Evolutionary conservation across 1,140 invertebrate species (phyloP).

Genomic region (Microplitis mediator): DNA sequence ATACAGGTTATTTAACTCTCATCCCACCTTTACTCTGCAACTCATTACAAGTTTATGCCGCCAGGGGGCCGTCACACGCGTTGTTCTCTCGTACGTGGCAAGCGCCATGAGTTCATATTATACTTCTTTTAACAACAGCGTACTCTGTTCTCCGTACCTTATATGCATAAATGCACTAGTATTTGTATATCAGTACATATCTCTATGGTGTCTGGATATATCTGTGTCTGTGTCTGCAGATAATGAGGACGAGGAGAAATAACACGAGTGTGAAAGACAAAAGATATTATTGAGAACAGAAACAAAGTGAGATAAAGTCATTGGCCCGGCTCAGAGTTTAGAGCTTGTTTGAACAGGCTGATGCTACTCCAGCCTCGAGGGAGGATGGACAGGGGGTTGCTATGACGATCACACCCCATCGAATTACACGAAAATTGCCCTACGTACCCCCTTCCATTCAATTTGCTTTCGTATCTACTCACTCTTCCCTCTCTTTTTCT

Average conservation of each 20-base stretch:
- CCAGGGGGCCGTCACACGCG: not conserved
- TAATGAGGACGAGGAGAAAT: not conserved
- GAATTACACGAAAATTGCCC: slow-evolving; percentile 62
- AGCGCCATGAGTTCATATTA: no score
- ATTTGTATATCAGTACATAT: no score
- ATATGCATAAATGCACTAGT: no score
- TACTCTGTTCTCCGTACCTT: no score
- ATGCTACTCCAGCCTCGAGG: slow-evolving; percentile 41
- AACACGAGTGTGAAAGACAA: not conserved
- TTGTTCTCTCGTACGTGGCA: not conserved
- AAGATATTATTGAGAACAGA: slow-evolving; percentile 7
- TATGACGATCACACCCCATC: slow-evolving; percentile 62
- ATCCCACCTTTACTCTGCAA: not conserved
- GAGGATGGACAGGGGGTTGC: slow-evolving; percentile 52
- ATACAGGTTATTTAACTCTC: slow-evolving; percentile 6
- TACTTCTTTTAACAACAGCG: no score
- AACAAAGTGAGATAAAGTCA: slow-evolving; percentile 19
- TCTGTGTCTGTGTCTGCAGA: no score
- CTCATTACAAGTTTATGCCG: slow-evolving; percentile 7
- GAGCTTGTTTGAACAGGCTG: slow-evolving; percentile 59
- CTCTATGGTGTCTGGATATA: no score
- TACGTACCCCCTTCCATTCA: slow-evolving; percentile 46
- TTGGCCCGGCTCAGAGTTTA: slow-evolving; percentile 43
- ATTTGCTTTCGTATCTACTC: slow-evolving; percentile 23
- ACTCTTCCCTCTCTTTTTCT: slow-evolving; percentile 5